Percentiles rank a stretch among this genome's conserved stretches.
Conservation (phyloP, 2,888 invertebrate genomes). For the Nipponacmea schrenckii region DNA sequence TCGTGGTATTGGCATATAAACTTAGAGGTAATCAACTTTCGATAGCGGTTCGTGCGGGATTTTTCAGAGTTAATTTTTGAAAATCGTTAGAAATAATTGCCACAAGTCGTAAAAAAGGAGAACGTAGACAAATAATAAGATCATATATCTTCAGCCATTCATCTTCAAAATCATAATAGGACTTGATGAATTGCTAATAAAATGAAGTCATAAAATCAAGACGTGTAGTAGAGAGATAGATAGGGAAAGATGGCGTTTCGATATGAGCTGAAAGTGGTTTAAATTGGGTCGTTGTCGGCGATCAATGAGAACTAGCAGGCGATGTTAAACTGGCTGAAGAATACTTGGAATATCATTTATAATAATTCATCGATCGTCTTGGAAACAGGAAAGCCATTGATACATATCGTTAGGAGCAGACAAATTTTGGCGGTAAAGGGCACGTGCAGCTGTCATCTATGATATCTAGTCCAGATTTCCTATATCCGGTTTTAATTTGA, state of each 20-base stretch:
- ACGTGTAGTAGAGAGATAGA: not conserved
- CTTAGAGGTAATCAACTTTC: too few relatives aligned
- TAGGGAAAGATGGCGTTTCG: not conserved
- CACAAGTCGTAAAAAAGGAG: too few relatives aligned
- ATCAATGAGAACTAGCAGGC: not conserved
- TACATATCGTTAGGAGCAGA: not conserved
- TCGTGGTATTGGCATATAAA: too few relatives aligned
- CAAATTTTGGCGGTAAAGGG: conserved; percentile 5
- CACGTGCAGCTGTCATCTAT: conserved; percentile 4
- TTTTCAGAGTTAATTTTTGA: too few relatives aligned
- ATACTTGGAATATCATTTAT: not conserved
- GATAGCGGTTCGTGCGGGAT: too few relatives aligned
- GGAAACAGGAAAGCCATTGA: not conserved
- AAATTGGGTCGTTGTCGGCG: not conserved
- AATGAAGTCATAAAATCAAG: too few relatives aligned
- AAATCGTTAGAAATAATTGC: too few relatives aligned
- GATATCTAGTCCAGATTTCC: conserved; percentile 2
- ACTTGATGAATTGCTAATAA: too few relatives aligned
- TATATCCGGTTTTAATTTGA: not conserved
- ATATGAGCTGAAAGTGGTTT: not conserved
- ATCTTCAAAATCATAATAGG: too few relatives aligned
- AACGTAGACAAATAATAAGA: not conserved
- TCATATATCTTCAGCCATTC: not conserved
- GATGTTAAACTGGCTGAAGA: not conserved
- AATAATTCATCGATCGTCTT: not conserved